Evolutionary conservation across 2,888 invertebrate species (phyloP), one percentile per base, ranked within the genome.

Genomic region (Gastrophysa polygoni): DNA sequence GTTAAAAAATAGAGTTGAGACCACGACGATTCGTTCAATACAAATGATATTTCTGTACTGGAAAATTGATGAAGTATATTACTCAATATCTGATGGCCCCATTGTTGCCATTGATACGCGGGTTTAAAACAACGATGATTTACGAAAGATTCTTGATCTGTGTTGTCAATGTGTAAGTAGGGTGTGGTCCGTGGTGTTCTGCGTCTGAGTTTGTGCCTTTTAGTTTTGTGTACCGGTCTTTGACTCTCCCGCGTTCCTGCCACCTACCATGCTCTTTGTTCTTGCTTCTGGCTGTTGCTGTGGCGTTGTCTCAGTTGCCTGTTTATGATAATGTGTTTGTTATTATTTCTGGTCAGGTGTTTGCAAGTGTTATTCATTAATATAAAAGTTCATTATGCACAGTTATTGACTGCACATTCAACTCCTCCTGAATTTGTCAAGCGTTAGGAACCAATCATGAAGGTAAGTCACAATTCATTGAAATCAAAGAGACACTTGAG

Each of bases 1-100:
- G 28, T 49, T 49, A n/a, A 5, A 21, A 49, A 49, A 49, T 48
- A 48, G 48, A 48, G 20, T 7, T 48, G 48, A 48, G 10, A 48
- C 20, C 20, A 21, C 20, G 20, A 48, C 21, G 18, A 48, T 49
- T 49, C 48, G 10, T 49, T 48, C 21, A 21, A 49, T 49, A 10
- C 24, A 49, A 10, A 8, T 49, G 17, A 49, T 16, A 49, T 49
- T 49, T 11, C 14, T 7, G 28, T 24, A 49, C 21, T 24, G 21
- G 24, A 24, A 24, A 5, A 24, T 24, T 24, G 7, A 24, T 24
- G 4, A 24, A 24, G 4, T 7, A 24, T 10, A 49, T 49, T 49
- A 28, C 48, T 11, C 3, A 49, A n/a, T 49, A 49, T 49, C 5
- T 24, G 11, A 49, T 20, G 24, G 7, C 14, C 24, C 28, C 1